Conservation (phyloP, 2,113 vertebrate genomes). For the Anseranas semipalmata region DNA sequence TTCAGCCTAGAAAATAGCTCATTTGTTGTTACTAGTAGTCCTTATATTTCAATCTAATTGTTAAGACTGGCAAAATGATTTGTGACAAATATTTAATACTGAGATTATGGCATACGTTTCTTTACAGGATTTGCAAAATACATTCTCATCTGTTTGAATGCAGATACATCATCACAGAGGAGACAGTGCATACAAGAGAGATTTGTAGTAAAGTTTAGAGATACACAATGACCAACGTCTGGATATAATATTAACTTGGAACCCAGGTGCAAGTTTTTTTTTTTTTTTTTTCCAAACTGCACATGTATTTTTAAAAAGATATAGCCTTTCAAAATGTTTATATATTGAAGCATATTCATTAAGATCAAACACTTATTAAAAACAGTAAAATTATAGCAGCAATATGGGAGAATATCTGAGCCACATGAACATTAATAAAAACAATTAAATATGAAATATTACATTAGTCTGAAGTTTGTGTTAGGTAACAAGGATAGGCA, state of each 20-base stretch:
- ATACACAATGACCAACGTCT: neutral
- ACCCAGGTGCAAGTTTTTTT: constrained; percentile 5
- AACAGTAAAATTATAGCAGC: constrained; percentile 48
- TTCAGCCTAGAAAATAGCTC: neutral
- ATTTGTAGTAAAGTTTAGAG: constrained; percentile 8
- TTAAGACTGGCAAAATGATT: neutral
- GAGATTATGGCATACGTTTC: neutral
- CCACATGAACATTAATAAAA: constrained; percentile 6
- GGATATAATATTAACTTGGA: neutral
- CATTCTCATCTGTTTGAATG: constrained; percentile 39
- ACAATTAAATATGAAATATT: neutral
- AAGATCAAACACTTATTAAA: constrained; percentile 38
- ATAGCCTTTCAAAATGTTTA: constrained; percentile 47
- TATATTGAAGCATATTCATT: constrained; percentile 35
- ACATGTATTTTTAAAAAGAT: constrained; percentile 55
- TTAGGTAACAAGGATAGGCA: neutral
- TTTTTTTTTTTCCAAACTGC: constrained; percentile 26
- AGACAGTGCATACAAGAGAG: constrained; percentile 13
- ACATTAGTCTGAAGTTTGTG: neutral
- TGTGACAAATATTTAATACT: neutral
- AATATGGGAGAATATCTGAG: constrained; percentile 13
- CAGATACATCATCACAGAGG: neutral
- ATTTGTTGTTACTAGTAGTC: neutral
- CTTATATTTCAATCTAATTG: neutral
- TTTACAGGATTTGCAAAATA: constrained; percentile 25